Evolutionary conservation across 2,888 invertebrate species (phyloP).

Genomic region (Megamerina dolium): DNA sequence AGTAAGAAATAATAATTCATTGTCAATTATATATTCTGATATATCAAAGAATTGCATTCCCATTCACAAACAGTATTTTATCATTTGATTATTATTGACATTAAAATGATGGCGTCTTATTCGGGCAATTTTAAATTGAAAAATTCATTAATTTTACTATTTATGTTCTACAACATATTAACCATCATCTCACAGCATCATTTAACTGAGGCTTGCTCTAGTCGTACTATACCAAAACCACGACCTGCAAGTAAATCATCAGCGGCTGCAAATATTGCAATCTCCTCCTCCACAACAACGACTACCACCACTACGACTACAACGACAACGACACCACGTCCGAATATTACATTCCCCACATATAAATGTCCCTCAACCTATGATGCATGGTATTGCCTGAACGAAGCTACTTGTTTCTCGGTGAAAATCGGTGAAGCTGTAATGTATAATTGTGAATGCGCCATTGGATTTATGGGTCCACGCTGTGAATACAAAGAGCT

Average conservation of each 20-base stretch:
- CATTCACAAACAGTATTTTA: too few species aligned
- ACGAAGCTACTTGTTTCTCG: slow-evolving; percentile 91
- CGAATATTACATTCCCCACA: slow-evolving; percentile 93
- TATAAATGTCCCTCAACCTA: slow-evolving; percentile 88
- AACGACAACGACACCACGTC: slow-evolving; percentile 70
- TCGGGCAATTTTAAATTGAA: too few species aligned
- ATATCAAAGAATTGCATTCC: too few species aligned
- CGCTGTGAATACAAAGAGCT: slow-evolving; percentile 95
- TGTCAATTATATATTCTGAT: too few species aligned
- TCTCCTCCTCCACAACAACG: slow-evolving; percentile 46
- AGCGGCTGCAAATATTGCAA: slow-evolving; percentile 15
- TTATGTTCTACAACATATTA: too few species aligned
- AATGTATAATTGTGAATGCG: slow-evolving; percentile 94
- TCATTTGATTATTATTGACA: too few species aligned
- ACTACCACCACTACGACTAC: slow-evolving; percentile 58
- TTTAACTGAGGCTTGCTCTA: slow-evolving; percentile 42
- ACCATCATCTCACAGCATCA: too few species aligned
- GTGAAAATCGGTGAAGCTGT: slow-evolving; percentile 88
- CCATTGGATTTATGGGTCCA: slow-evolving; percentile 88
- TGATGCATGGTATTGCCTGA: slow-evolving; percentile 91
- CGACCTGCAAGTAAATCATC: slow-evolving; percentile 54
- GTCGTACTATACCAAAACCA: slow-evolving; percentile 66
- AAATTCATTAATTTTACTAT: too few species aligned
- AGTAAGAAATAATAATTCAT: too few species aligned
- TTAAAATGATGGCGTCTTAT: too few species aligned